Percentiles rank a stretch among this genome's conserved stretches.
These are phyloP conservation scores for Madoqua kirkii DNA, from an alignment of 2,113 vertebrate genomes.

Conservation along the genomic window DNA sequence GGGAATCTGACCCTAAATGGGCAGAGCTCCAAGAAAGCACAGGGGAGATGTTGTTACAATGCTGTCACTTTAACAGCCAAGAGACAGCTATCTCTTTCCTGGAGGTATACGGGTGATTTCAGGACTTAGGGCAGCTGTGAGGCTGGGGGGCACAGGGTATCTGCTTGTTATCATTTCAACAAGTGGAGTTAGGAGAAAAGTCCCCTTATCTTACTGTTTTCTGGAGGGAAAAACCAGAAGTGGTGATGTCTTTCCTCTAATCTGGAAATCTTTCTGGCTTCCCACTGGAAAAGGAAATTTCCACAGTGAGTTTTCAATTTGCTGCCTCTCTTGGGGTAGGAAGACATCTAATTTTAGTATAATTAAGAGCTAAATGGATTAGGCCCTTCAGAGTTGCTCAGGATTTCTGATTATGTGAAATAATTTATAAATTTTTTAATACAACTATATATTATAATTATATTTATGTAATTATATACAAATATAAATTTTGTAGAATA, in stretches of 20 bases:
- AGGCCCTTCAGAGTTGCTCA: neutral
- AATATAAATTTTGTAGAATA: neutral
- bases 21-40: neutral
- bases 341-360: neutral
- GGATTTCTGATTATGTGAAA: neutral
- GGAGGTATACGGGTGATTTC: neutral
- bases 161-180: neutral
- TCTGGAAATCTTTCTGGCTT: neutral
- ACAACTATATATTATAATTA: neutral
- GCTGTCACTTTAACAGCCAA: neutral
- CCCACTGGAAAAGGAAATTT: neutral
- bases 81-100: neutral
- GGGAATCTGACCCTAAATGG: neutral
- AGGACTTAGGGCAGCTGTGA: neutral
- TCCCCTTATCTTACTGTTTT: neutral
- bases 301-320: neutral
- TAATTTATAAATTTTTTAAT: neutral
- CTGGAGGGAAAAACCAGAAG: neutral
- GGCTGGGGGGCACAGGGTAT: neutral
- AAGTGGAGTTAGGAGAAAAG: neutral
- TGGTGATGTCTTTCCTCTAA: neutral
- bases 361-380: neutral
- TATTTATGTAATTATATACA: neutral
- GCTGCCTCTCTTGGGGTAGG: neutral
- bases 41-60: neutral